Conservation (phyloP, 2,113 vertebrate genomes). For the Protobothrops mucrosquamatus region DNA sequence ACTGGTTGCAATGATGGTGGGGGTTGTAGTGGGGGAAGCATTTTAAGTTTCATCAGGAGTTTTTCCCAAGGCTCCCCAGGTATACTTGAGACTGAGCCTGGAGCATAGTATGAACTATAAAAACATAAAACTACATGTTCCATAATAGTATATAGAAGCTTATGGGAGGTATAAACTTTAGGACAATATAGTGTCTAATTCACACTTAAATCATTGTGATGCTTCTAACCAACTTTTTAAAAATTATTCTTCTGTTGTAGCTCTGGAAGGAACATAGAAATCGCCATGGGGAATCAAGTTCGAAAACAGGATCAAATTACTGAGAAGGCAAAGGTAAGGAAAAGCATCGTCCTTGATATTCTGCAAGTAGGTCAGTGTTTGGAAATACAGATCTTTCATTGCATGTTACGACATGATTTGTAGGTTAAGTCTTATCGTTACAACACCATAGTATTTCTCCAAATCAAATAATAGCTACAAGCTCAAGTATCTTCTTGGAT, state of each 20-base stretch:
- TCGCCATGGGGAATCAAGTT: slow-evolving; percentile 70
- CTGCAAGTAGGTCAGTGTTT: neutral
- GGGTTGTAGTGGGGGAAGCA: neutral
- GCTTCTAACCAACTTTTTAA: neutral
- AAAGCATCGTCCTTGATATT: neutral
- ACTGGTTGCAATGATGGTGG: neutral
- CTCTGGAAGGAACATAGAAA: slow-evolving; percentile 13
- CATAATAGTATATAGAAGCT: neutral
- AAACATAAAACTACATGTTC: neutral
- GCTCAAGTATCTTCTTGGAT: neutral
- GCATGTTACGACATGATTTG: neutral
- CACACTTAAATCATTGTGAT: slow-evolving; percentile 8
- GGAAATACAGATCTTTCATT: neutral
- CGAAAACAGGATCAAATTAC: slow-evolving; percentile 63
- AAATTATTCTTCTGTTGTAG: slow-evolving; percentile 49
- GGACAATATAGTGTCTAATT: neutral
- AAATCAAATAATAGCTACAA: neutral
- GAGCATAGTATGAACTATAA: neutral
- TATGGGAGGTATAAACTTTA: neutral
- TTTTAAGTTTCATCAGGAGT: neutral
- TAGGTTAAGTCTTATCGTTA: neutral
- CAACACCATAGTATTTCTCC: neutral
- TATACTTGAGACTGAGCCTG: neutral
- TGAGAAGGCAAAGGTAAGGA: slow-evolving; percentile 67
- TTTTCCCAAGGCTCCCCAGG: neutral